Percentiles rank a stretch among this genome's conserved stretches.
phyloP scores from a whole-genome alignment of 2,797 vertebrate species.

The Myotis daubentonii region DNA sequence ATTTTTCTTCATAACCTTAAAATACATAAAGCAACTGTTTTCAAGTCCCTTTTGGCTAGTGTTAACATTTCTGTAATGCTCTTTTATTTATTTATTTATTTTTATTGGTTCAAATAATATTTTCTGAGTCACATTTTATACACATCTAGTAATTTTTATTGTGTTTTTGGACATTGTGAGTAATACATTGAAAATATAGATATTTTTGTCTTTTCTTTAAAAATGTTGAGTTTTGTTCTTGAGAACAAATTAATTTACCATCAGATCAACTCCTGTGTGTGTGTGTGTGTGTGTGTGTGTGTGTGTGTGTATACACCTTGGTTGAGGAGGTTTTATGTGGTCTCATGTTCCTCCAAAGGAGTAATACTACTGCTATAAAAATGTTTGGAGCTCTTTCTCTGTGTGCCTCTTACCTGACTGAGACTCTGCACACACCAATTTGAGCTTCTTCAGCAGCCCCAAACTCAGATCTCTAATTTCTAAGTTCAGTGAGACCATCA shows the following conservation, averaged over 20 bases:
- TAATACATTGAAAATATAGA: not conserved
- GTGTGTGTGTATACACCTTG: no score
- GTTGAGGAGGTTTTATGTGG: not conserved
- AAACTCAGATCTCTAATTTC: not conserved
- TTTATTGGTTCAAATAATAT: not conserved
- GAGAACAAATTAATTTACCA: not conserved
- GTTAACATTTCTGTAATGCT: not conserved
- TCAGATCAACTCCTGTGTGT: not conserved
- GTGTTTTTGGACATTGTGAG: not conserved
- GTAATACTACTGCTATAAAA: not conserved
- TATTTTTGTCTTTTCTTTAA: not conserved
- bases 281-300: no score
- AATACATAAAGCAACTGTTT: not conserved
- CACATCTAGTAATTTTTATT: not conserved
- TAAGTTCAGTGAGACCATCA: not conserved
- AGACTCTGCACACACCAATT: not conserved
- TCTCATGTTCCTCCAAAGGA: not conserved
- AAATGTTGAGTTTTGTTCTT: not conserved
- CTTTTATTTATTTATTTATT: not conserved
- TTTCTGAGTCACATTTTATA: slow-evolving; percentile 24
- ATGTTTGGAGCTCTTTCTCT: not conserved
- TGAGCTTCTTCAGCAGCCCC: not conserved
- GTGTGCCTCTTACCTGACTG: not conserved
- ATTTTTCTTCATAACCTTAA: slow-evolving; percentile 10
- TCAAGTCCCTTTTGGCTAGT: not conserved